Percentiles rank a stretch among this genome's conserved stretches.
Conservation (phyloP, 2,888 invertebrate genomes). For the Tiphia femorata region DNA sequence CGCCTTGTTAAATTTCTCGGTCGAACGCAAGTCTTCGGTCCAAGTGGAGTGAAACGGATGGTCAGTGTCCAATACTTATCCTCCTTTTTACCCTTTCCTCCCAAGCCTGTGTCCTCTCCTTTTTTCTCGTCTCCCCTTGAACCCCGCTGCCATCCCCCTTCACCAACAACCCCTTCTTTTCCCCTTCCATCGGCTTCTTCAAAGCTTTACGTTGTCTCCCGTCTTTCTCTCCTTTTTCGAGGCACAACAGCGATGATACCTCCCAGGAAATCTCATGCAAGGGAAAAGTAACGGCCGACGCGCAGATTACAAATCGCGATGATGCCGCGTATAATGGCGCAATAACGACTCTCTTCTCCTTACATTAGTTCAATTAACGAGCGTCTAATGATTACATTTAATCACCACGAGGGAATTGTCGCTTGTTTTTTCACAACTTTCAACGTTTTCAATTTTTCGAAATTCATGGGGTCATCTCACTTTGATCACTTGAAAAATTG, state of each 20-base stretch:
- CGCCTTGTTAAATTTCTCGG: constrained; percentile 59
- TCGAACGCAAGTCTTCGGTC: constrained; percentile 49
- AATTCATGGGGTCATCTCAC: too few relatives aligned
- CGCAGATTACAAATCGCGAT: constrained; percentile 20
- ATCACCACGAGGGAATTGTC: too few relatives aligned
- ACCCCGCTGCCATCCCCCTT: background rate
- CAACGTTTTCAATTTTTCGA: too few relatives aligned
- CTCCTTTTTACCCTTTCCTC: constrained; percentile 22
- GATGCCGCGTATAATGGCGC: constrained; percentile 5
- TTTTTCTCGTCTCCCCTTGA: constrained; percentile 10
- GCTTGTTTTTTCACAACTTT: too few relatives aligned
- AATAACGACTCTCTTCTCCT: background rate
- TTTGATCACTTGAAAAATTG: too few relatives aligned
- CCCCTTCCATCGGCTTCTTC: constrained; percentile 16
- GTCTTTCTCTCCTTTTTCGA: background rate
- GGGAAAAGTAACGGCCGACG: constrained; percentile 24
- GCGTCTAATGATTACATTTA: too few relatives aligned
- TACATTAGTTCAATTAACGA: constrained; percentile 9
- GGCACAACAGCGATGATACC: constrained; percentile 17
- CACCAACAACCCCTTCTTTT: background rate
- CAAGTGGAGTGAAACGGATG: constrained; percentile 55
- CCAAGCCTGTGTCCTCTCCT: constrained; percentile 1
- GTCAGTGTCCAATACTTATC: constrained; percentile 46
- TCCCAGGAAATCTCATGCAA: constrained; percentile 40
- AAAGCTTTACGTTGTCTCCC: constrained; percentile 2